Evolutionary conservation across 2,797 vertebrate species (phyloP).

Genomic region (Galaxias olidus): DNA sequence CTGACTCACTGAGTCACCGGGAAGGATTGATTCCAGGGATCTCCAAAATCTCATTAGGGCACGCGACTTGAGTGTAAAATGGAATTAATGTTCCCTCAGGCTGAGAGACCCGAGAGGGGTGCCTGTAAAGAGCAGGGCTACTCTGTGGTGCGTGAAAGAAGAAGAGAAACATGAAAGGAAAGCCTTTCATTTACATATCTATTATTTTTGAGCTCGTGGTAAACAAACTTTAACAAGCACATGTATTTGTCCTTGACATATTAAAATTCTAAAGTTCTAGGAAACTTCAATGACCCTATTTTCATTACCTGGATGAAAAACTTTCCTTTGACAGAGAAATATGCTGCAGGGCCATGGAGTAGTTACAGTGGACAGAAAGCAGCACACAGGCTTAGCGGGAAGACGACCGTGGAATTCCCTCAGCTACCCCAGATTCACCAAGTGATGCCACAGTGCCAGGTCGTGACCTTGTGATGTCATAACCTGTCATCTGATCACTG

Average conservation of each 20-base stretch:
- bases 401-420: neutral
- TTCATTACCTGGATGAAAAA: neutral
- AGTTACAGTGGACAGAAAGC: no score
- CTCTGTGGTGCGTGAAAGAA: conserved; percentile 25
- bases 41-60: conserved; percentile 68
- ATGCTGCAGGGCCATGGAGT: no score
- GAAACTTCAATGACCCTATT: neutral
- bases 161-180: conserved; percentile 16
- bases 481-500: conserved; percentile 25
- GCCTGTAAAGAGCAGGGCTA: conserved; percentile 27
- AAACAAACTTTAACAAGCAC: no score
- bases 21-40: conserved; percentile 63
- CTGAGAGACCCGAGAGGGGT: conserved; percentile 22
- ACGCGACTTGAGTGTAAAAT: conserved; percentile 63
- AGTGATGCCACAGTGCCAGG: neutral
- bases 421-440: neutral
- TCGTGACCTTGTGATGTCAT: conserved; percentile 1
- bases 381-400: no score
- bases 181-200: neutral
- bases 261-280: neutral
- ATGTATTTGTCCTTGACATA: neutral
- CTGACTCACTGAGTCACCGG: conserved; percentile 11
- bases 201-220: no score
- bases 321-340: no score
- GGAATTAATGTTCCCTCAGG: conserved; percentile 64